phyloP scores from a whole-genome alignment of 2,888 invertebrate genomes.

The Hermodice carunculata region DNA sequence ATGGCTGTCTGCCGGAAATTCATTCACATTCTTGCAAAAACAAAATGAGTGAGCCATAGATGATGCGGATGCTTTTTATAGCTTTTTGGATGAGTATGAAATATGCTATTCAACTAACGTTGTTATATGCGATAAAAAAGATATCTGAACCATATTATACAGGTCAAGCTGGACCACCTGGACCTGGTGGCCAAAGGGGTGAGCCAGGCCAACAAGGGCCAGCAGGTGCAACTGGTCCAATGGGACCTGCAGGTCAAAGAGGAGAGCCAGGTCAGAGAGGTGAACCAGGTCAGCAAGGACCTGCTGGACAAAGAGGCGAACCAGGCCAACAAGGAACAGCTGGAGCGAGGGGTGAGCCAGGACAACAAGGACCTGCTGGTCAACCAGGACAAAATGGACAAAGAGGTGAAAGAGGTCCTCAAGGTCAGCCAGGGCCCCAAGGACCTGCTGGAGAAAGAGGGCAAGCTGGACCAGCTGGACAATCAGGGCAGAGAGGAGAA shows the following conservation, averaged over 20 bases:
- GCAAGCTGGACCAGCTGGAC: conserved; percentile 17
- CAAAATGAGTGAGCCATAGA: too few relatives aligned
- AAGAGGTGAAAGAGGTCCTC: conserved; percentile 1
- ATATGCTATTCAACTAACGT: too few relatives aligned
- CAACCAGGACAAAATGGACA: conserved; percentile 6
- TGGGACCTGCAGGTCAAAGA: conserved; percentile 12
- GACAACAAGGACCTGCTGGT: conserved; percentile 27
- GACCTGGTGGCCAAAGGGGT: conserved; percentile 31
- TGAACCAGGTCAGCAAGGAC: conserved; percentile 5
- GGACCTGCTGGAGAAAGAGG: conserved; percentile 37
- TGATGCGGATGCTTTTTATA: too few relatives aligned
- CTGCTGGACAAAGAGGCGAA: conserved; percentile 20
- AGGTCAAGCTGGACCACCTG: conserved; percentile 50
- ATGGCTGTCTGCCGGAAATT: too few relatives aligned
- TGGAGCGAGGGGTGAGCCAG: conserved; percentile 27
- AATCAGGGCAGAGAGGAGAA: conserved; percentile 1
- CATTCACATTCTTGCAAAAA: too few relatives aligned
- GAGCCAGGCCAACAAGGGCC: too few relatives aligned
- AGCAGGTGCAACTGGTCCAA: too few relatives aligned
- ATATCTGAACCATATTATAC: too few relatives aligned
- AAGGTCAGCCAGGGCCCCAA: conserved; percentile 8
- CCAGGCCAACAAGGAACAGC: conserved; percentile 25
- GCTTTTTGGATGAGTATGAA: too few relatives aligned
- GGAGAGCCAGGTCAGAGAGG: conserved; percentile 8
- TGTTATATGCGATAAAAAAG: too few relatives aligned